Percentiles rank a stretch among this genome's conserved stretches.
These are phyloP conservation scores for Orchesella flavescens DNA, from an alignment of 2,888 invertebrate species.

Conservation along the genomic window DNA sequence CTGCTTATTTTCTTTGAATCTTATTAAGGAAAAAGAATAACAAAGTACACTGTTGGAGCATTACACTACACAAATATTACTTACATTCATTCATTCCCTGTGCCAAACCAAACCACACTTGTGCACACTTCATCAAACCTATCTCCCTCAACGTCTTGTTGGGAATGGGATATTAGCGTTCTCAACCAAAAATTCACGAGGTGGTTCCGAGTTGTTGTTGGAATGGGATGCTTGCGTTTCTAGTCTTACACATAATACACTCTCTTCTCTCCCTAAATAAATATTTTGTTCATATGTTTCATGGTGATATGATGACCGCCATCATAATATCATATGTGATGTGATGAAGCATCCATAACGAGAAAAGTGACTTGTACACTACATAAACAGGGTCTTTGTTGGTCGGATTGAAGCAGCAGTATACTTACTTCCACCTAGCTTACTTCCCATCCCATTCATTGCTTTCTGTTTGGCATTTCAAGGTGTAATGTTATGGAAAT, in stretches of 20 bases:
- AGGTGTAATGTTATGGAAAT: constrained; percentile 48
- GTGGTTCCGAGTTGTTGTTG: too few relatives aligned
- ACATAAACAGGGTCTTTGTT: too few relatives aligned
- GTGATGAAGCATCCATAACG: too few relatives aligned
- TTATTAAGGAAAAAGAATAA: constrained; percentile 47
- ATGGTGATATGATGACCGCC: constrained; percentile 14
- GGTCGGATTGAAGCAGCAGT: too few relatives aligned
- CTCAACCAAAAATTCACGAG: not conserved
- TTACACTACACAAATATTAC: not conserved
- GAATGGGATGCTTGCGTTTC: not conserved
- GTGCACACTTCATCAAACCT: constrained; percentile 38
- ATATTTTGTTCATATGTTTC: too few relatives aligned
- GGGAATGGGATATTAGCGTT: constrained; percentile 34
- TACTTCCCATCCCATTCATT: not conserved
- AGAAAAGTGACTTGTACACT: not conserved
- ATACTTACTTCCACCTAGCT: too few relatives aligned
- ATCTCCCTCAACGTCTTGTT: constrained; percentile 12
- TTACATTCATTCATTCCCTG: constrained; percentile 38
- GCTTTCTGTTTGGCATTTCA: constrained; percentile 32
- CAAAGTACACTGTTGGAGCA: constrained; percentile 2
- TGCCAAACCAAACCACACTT: constrained; percentile 29
- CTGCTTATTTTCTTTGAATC: constrained; percentile 36
- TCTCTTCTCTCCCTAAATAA: too few relatives aligned
- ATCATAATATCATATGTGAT: too few relatives aligned
- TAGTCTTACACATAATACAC: constrained; percentile 5